A percentile compares a stretch with the other conserved stretches of the same genome.
Evolutionary conservation across 2,888 invertebrate species (phyloP).

Genomic region (Spialia ferax): DNA sequence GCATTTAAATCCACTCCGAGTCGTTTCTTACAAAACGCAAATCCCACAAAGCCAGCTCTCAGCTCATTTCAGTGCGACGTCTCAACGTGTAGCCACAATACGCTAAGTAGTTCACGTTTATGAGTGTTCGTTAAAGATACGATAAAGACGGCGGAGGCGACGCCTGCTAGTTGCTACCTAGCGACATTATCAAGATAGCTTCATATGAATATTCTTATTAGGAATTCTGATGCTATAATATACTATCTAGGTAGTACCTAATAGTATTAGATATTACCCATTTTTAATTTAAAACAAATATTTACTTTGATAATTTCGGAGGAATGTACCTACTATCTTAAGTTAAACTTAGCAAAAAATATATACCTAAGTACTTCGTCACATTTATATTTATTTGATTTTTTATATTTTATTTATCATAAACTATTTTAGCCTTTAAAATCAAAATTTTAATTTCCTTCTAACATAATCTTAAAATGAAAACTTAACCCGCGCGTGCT

Average conservation of each 20-base stretch:
- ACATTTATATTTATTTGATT: no score
- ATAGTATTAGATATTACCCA: no score
- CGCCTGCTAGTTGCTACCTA: neutral
- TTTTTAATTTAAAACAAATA: no score
- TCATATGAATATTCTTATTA: slow-evolving; percentile 16
- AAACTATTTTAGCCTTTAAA: neutral
- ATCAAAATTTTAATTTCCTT: slow-evolving; percentile 1
- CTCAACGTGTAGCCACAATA: slow-evolving; percentile 61
- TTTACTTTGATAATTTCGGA: no score
- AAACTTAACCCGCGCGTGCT: slow-evolving; percentile 29
- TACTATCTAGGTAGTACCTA: neutral
- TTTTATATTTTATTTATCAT: no score
- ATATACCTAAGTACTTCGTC: no score
- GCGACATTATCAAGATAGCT: neutral
- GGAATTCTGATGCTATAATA: slow-evolving; percentile 1
- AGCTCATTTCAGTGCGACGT: slow-evolving; percentile 58
- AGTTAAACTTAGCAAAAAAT: no score
- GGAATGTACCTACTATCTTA: no score
- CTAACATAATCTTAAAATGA: slow-evolving; percentile 3
- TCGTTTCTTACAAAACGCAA: slow-evolving; percentile 57
- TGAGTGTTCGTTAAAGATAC: slow-evolving; percentile 86
- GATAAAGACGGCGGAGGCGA: slow-evolving; percentile 78
- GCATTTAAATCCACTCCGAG: slow-evolving; percentile 6
- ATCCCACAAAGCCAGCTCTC: slow-evolving; percentile 67
- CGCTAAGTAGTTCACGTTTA: slow-evolving; percentile 78